Base-by-base conservation (phyloP, 2,113 vertebrate genomes). In the Calidris pugnax region DNA sequence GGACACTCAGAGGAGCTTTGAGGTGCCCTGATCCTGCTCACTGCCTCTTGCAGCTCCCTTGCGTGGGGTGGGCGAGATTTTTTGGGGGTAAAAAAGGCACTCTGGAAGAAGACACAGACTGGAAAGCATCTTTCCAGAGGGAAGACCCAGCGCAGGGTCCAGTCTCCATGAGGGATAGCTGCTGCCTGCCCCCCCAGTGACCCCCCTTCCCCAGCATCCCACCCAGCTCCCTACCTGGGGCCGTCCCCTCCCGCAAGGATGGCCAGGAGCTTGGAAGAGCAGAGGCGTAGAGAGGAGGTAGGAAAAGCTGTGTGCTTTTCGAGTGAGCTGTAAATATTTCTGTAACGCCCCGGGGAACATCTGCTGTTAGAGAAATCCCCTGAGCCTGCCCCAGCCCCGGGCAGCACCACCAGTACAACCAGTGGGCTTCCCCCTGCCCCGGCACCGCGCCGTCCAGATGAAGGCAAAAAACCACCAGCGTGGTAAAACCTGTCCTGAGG, bases 401-500 rank as follows among this genome's bases (percentile, higher is more conserved):
- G 68, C 45, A 82, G 72, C 59, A 84, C 56, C 19, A 0, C n/a
- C n/a, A n/a, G n/a, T n/a, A n/a, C n/a, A n/a, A n/a, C 2, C 2
- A 45, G 33, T 0, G 0, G 67, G 28, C 51, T 75, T 82, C 28
- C 28, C 56, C 27, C n/a, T 55, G 62, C 50, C 56, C 59, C 6
- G 3, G 8, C 55, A 39, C 9, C 53, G 55, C 79, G 83, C 76
- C 10, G 45, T 66, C 47, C 23, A 60, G 64, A 78, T 14, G 64
- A 90, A 76, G 37, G 55, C 90, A 55, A 93, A 93, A 77, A 77
- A 22, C 47, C 47, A 9, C 64, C 93, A 84, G 32, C 6, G 71
- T 79, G 72, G 68, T 74, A 93, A 92, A 95, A 78, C 76, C 76
- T 92, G 89, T 92, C 94, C 93, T 95, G 93, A 39, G 68, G 68